Evolutionary conservation across 2,113 vertebrate species (phyloP).

Genomic region (Macaca nemestrina): DNA sequence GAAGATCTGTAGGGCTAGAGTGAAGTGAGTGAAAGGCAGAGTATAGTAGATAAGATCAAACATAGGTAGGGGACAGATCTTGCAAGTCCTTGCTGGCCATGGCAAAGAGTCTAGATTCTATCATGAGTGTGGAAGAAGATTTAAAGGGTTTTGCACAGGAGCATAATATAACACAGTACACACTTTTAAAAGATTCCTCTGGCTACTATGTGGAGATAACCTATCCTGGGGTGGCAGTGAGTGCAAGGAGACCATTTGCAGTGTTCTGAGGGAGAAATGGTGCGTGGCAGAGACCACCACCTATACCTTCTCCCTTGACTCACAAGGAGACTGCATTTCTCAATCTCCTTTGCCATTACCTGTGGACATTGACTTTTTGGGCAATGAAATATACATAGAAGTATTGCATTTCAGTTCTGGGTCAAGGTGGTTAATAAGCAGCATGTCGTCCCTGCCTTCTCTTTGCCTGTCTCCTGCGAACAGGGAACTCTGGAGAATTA

Average conservation of each 20-base stretch:
- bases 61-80: background rate
- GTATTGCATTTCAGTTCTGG: background rate
- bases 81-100: background rate
- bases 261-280: background rate
- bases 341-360: background rate
- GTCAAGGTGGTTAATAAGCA: background rate
- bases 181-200: background rate
- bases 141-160: background rate
- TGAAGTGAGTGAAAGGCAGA: background rate
- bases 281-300: fast-evolving
- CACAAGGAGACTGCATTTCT: background rate
- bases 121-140: background rate
- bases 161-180: background rate
- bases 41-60: background rate
- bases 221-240: background rate
- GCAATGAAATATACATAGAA: background rate
- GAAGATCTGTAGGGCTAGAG: background rate
- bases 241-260: background rate
- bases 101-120: background rate
- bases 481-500: background rate
- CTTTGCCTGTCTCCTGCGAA: background rate
- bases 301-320: background rate
- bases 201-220: background rate
- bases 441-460: background rate
- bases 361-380: background rate